Base-by-base conservation (phyloP, 2,888 invertebrate species). In the Proisotoma minuta region DNA sequence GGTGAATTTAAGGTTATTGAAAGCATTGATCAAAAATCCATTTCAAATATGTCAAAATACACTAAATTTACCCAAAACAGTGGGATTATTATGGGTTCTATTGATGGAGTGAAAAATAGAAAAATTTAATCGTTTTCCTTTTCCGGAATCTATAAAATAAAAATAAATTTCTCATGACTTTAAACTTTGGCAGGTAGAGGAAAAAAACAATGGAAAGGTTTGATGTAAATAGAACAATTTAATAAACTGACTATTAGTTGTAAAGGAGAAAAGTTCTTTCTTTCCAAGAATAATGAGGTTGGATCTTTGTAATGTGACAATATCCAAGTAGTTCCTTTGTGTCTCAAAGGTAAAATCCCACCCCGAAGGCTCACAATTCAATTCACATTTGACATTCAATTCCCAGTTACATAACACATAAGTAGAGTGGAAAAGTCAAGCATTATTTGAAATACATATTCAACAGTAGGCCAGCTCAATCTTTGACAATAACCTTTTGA, bases 331-430 rank as follows among this genome's bases (percentile, higher is more conserved):
- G 8, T 8, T 34, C 34, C 8, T 34, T 34, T 15, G 8, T 34
- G 34, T 10, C 15, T 10, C 34, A 34, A 34, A 34, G 15, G 5
- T 18, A 43, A n/a, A 43, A 43, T 43, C 43, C 43, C 43, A 43
- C 43, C 43, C 43, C 43, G 43, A 43, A 43, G 43, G 43, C 18
- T 43, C 18, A 5, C 43, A 43, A 43, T 43, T 43, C 10, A 5
- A 43, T 43, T n/a, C 43, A 5, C 10, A 43, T 43, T 43, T 43
- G 43, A 43, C 43, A 43, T 43, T 43, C 43, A 43, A 43, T 43
- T 43, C 10, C 43, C 5, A 43, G 43, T 43, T 43, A n/a, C 43
- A 43, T 43, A 43, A 43, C 20, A 15, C 34, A 15, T 43, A 5
- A 5, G 20, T 43, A 5, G 4, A 5, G 18, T n/a, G 20, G 43